phyloP scores from a whole-genome alignment of 2,797 vertebrate species.

The Tokudaia muenninki region DNA sequence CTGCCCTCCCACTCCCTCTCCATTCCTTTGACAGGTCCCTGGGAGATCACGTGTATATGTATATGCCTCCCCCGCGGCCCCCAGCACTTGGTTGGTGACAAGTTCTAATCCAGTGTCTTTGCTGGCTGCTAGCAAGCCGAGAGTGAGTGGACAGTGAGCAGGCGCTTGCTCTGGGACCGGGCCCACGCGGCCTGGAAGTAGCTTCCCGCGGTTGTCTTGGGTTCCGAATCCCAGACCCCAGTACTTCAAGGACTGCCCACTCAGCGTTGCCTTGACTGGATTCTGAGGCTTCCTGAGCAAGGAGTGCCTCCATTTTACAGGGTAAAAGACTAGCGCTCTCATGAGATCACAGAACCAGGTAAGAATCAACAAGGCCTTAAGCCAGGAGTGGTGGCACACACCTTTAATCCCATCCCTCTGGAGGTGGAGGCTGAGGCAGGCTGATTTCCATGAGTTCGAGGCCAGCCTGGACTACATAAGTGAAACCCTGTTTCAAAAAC shows the following conservation, averaged over 20 bases:
- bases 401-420: background rate
- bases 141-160: background rate
- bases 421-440: background rate
- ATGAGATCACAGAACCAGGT: rapidly evolving
- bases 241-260: rapidly evolving
- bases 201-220: background rate
- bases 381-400: background rate
- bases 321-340: background rate
- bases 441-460: background rate
- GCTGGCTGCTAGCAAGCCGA: background rate
- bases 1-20: background rate
- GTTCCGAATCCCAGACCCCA: background rate
- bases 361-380: background rate
- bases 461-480: background rate
- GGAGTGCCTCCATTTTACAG: background rate
- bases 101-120: background rate
- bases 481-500: background rate
- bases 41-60: background rate
- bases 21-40: background rate
- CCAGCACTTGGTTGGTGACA: background rate
- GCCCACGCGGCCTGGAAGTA: background rate
- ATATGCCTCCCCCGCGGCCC: background rate
- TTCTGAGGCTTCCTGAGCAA: background rate
- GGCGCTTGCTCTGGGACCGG: no score
- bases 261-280: background rate